These are phyloP conservation scores for Echeneis naucrates DNA, from an alignment of 2,797 vertebrate species.

Conservation along the genomic window DNA sequence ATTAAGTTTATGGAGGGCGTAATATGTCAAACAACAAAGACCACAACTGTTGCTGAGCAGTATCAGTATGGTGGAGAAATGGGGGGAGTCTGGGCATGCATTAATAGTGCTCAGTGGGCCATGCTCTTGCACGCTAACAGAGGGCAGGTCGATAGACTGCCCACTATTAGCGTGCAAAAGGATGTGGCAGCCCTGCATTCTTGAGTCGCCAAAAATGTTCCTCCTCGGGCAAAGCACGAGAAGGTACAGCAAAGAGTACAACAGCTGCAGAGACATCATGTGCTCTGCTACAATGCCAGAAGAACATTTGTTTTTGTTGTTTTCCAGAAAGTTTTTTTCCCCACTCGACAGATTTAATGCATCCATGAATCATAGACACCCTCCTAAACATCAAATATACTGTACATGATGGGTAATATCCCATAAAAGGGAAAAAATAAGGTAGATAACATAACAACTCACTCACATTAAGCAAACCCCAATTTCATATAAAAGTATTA, in stretches of 20 bases:
- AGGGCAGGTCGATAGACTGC: slow-evolving; percentile 51
- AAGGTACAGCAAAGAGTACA: slow-evolving; percentile 47
- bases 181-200: slow-evolving; percentile 49
- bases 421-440: neutral
- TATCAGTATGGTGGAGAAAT: slow-evolving; percentile 8
- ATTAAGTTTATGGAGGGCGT: slow-evolving; percentile 26
- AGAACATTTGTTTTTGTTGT: neutral
- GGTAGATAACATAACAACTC: neutral
- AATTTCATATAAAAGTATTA: neutral
- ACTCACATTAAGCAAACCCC: neutral
- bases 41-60: slow-evolving; percentile 42
- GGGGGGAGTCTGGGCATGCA: slow-evolving; percentile 16
- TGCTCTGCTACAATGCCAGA: slow-evolving; percentile 38
- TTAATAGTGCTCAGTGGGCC: slow-evolving; percentile 36
- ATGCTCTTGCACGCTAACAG: slow-evolving; percentile 58
- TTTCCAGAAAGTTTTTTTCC: slow-evolving; percentile 6
- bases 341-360: slow-evolving; percentile 14
- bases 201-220: slow-evolving; percentile 64
- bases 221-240: slow-evolving; percentile 66
- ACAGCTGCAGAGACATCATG: slow-evolving; percentile 50
- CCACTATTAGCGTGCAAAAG: neutral
- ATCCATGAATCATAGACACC: slow-evolving; percentile 10
- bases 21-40: slow-evolving; percentile 46
- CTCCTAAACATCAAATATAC: slow-evolving; percentile 1
- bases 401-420: neutral